Evolutionary conservation across 2,797 vertebrate species (phyloP).

Genomic region (Hozukius guyotensis): DNA sequence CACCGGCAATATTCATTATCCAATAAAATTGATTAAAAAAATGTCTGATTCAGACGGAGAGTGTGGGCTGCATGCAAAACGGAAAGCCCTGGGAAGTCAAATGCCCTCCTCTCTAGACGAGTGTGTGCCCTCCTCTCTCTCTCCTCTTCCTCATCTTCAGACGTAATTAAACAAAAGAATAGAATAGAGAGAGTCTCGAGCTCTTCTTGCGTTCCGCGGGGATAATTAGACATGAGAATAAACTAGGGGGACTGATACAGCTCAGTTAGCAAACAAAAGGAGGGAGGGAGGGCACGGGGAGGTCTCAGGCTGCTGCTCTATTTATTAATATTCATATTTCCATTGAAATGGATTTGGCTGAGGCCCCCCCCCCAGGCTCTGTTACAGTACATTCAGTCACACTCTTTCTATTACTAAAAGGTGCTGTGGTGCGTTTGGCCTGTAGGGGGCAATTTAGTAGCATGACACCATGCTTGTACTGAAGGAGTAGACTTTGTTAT

Average conservation of each 20-base stretch:
- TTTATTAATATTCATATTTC: constrained; percentile 68
- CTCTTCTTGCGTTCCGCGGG: constrained; percentile 28
- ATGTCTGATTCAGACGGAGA: constrained; percentile 1
- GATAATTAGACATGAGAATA: constrained; percentile 54
- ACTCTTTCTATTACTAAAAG: constrained; percentile 1
- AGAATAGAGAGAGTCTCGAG: constrained; percentile 34
- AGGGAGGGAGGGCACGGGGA: neutral
- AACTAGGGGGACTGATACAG: constrained; percentile 46
- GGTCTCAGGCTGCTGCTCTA: constrained; percentile 29
- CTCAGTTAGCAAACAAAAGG: constrained; percentile 58
- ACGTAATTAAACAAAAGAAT: constrained; percentile 57
- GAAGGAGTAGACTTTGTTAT: neutral
- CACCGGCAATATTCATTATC: constrained; percentile 28
- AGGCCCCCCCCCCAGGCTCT: constrained; percentile 21
- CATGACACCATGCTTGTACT: constrained; percentile 38
- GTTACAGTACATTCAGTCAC: constrained; percentile 35
- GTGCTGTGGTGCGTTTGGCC: constrained; percentile 58
- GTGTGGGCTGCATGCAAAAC: constrained; percentile 21
- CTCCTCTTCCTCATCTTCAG: constrained; percentile 24
- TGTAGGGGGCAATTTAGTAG: constrained; percentile 82
- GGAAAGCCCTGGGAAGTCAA: constrained; percentile 37
- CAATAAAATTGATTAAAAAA: constrained; percentile 16
- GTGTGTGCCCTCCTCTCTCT: neutral
- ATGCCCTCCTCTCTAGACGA: constrained; percentile 30
- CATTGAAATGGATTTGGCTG: constrained; percentile 36